phyloP scores from a whole-genome alignment of 2,113 vertebrate species.

The Misgurnus anguillicaudatus region DNA sequence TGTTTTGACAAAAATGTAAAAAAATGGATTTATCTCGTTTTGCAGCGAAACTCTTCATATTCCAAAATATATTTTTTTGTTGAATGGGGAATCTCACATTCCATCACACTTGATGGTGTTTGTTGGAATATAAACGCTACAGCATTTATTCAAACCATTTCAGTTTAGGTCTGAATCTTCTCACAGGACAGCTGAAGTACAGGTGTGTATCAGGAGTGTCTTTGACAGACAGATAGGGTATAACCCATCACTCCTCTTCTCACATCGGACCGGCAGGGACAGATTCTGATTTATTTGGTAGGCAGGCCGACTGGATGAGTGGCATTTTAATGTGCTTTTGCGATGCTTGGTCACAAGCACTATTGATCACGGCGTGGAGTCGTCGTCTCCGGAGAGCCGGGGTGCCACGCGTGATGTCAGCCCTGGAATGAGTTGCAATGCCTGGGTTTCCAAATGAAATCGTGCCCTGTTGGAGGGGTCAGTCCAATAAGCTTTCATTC shows the following conservation, averaged over 20 bases:
- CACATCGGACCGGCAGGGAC: constrained; percentile 67
- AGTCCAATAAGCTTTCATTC: constrained; percentile 74
- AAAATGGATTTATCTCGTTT: no score
- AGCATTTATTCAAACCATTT: neutral
- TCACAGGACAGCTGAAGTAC: constrained; percentile 4
- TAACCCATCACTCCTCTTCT: constrained; percentile 35
- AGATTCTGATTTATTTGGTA: constrained; percentile 78
- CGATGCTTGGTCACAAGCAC: constrained; percentile 81
- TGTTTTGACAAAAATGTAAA: no score
- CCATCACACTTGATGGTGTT: no score
- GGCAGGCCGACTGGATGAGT: constrained; percentile 73
- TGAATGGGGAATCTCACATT: no score
- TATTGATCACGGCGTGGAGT: constrained; percentile 75
- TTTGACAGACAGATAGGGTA: constrained; percentile 46
- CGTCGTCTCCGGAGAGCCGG: constrained; percentile 41
- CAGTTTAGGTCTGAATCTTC: constrained; percentile 14
- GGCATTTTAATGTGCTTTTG: constrained; percentile 83
- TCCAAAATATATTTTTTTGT: no score
- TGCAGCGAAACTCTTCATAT: no score
- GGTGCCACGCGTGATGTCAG: constrained; percentile 66
- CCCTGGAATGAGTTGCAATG: constrained; percentile 76
- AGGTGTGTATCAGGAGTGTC: neutral
- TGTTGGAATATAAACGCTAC: neutral
- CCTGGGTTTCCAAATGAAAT: constrained; percentile 76
- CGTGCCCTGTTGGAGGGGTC: constrained; percentile 69